Conservation (phyloP, 1,140 invertebrate genomes). For the Drosophila ercepeae region DNA sequence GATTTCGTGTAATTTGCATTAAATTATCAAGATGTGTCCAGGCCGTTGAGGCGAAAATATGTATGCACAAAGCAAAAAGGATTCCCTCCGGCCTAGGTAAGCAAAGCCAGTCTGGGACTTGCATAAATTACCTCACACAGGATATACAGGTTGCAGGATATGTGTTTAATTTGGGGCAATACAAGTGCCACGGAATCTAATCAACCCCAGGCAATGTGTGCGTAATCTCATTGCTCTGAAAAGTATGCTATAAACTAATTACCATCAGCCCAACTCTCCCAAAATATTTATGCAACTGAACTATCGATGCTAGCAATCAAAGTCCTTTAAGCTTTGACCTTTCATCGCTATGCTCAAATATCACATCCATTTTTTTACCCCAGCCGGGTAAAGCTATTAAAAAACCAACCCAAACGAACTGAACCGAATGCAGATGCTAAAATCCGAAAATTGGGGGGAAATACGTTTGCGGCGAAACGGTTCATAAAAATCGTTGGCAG, state of each 20-base stretch:
- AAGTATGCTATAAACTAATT: slow-evolving; percentile 24
- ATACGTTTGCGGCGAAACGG: not conserved
- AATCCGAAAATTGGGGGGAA: slow-evolving; percentile 9
- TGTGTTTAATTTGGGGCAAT: slow-evolving; percentile 36
- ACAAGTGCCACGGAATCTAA: not conserved
- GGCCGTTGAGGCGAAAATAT: slow-evolving; percentile 55
- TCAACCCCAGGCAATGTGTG: not conserved
- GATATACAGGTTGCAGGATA: not conserved
- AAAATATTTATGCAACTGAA: slow-evolving; percentile 34
- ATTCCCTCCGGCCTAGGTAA: slow-evolving; percentile 34
- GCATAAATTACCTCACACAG: slow-evolving; percentile 16
- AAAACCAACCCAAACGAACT: slow-evolving; percentile 46
- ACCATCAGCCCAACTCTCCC: slow-evolving; percentile 5
- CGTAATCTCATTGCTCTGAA: not conserved
- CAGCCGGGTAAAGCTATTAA: slow-evolving; percentile 48
- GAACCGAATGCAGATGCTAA: slow-evolving; percentile 1
- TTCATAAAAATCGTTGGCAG: slow-evolving; percentile 15
- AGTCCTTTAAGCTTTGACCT: slow-evolving; percentile 43
- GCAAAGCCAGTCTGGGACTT: slow-evolving; percentile 15
- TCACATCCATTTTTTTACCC: slow-evolving; percentile 3
- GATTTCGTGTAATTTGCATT: slow-evolving; percentile 76
- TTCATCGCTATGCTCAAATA: slow-evolving; percentile 13
- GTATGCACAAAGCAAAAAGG: slow-evolving; percentile 31
- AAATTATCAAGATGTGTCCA: slow-evolving; percentile 70
- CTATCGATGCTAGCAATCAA: slow-evolving; percentile 41